Base-by-base conservation (phyloP, 2,113 vertebrate genomes). In the Anthoscopus minutus region DNA sequence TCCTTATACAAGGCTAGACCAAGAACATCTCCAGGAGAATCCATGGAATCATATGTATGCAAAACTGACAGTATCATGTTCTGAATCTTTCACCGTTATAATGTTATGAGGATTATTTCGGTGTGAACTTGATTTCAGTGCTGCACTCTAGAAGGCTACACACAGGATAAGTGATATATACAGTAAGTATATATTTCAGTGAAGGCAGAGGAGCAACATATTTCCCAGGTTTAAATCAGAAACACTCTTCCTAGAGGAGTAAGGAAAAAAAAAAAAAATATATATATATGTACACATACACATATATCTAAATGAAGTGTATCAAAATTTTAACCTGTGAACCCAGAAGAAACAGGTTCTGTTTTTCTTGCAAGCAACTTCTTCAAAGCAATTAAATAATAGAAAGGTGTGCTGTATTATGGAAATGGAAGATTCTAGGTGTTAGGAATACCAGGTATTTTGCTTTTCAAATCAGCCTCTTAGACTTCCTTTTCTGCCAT, bases 101-200 rank as follows among this genome's bases (percentile, higher is more conserved):
- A 42, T 33, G 30, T 86, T 60, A 44, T 4, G 37, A 72, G 64
- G 58, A 94, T 77, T 61, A 40, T 80, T 90, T 90, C 54, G 67
- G 53, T 37, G 79, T 92, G 86, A 95, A 92, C 92, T 93, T 76
- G 6, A 95, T 80, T 92, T 92, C 80, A 77, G 40, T 23, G 37
- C 19, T 45, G 22, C 48, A 38, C 27, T 38, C 28, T 37, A 67
- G 47, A 51, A 86, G n/a, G 40, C 37, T 67, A 71, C 40, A n/a
- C n/a, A n/a, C 23, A 81, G 35, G 23, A 15, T 44, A 82, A 93
- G 24, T 40, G 22, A 21, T 58, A 54, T 54, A 33, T 50, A 72
- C 53, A 31, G 40, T 64, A 72, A 80, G 66, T 72, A 83, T 89
- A 50, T 24, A 72, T 96, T 92, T 91, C 92, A 83, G 80, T 69